Conservation (phyloP, 2,888 invertebrate genomes). For the Perizoma affinitatum region DNA sequence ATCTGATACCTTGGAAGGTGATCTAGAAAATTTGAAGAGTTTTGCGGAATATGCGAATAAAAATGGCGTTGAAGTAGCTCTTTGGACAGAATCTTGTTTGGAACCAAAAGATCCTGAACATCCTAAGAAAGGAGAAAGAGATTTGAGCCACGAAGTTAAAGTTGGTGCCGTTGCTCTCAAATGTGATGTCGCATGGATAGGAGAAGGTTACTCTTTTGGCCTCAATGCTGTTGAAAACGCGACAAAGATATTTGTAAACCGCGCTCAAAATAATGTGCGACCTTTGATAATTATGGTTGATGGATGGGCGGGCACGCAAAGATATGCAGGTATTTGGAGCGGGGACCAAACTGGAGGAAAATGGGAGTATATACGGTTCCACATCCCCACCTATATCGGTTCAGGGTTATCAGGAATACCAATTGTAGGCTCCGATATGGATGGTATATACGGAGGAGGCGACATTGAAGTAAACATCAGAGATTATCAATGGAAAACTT, state of each 20-base stretch:
- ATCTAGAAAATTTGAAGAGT: constrained; percentile 67
- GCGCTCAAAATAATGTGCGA: constrained; percentile 51
- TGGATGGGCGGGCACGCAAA: constrained; percentile 78
- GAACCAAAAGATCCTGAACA: constrained; percentile 65
- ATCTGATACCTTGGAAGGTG: constrained; percentile 69
- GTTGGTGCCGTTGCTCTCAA: constrained; percentile 71
- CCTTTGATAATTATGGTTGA: constrained; percentile 74
- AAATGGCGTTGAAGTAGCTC: constrained; percentile 68
- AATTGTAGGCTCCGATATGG: constrained; percentile 74
- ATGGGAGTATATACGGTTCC: constrained; percentile 79
- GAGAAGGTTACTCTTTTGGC: constrained; percentile 72
- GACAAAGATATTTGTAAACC: constrained; percentile 57
- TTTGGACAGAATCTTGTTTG: constrained; percentile 76
- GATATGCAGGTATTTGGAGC: constrained; percentile 73
- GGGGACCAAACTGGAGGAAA: constrained; percentile 75
- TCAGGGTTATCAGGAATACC: constrained; percentile 74
- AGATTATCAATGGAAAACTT: constrained; percentile 78
- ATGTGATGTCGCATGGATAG: constrained; percentile 79
- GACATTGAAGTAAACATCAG: constrained; percentile 65
- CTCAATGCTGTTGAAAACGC: constrained; percentile 70
- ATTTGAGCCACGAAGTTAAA: constrained; percentile 67
- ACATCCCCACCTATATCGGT: constrained; percentile 76
- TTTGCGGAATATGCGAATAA: constrained; percentile 64
- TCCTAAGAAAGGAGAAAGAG: constrained; percentile 76
- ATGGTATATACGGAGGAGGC: constrained; percentile 72